These are phyloP conservation scores for Okapia johnstoni DNA, from an alignment of 2,113 vertebrate species.

Conservation along the genomic window DNA sequence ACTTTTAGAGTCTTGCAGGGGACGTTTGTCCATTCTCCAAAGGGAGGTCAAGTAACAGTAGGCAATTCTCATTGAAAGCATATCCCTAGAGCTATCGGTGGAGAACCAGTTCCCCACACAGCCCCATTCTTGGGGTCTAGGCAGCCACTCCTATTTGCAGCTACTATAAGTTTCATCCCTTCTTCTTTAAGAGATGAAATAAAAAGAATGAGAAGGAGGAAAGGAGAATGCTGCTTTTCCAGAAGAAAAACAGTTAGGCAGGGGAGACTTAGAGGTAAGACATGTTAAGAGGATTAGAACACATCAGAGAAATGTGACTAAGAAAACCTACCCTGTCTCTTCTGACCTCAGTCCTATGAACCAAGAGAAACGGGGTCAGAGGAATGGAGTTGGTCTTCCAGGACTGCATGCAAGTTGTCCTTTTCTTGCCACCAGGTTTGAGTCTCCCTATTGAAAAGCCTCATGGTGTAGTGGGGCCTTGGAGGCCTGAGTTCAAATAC, in stretches of 20 bases:
- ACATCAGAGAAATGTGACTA: neutral
- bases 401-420: neutral
- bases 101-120: neutral
- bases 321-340: neutral
- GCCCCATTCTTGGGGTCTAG: neutral
- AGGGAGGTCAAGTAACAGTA: neutral
- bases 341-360: neutral
- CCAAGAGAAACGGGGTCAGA: accelerated
- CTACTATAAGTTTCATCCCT: neutral
- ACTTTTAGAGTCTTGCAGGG: neutral
- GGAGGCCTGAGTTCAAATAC: neutral
- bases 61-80: neutral
- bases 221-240: neutral
- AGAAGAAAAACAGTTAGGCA: neutral
- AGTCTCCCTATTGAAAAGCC: neutral
- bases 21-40: neutral
- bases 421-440: conserved; percentile 3
- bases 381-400: neutral
- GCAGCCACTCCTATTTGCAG: neutral
- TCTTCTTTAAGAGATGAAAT: neutral
- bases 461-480: neutral
- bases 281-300: neutral
- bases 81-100: neutral
- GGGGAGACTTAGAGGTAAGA: neutral
- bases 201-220: neutral